Evolutionary conservation across 2,888 invertebrate genomes (phyloP).

Genomic region (Euzetes globulus): DNA sequence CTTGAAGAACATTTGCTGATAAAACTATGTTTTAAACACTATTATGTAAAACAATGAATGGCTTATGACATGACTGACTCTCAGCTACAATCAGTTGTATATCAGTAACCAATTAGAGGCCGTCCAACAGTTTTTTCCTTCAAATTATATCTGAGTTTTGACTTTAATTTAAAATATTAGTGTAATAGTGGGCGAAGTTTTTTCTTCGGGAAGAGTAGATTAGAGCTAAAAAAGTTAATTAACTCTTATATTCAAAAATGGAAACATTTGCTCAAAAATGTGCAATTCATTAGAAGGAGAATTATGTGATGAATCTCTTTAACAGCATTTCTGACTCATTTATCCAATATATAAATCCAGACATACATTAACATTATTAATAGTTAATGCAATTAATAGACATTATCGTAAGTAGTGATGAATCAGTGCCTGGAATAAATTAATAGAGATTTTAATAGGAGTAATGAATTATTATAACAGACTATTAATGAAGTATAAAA

Average conservation of each 20-base stretch:
- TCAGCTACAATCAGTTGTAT: neutral
- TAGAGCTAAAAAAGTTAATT: neutral
- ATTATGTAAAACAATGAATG: slow-evolving; percentile 6
- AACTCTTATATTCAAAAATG: neutral
- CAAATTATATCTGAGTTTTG: neutral
- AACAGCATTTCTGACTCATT: neutral
- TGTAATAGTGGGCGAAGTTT: slow-evolving; percentile 12
- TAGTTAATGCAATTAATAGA: slow-evolving; percentile 29
- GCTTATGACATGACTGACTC: neutral
- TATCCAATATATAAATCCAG: neutral
- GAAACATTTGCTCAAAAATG: neutral
- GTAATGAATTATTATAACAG: neutral
- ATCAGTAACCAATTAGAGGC: neutral
- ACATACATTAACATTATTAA: slow-evolving; percentile 6
- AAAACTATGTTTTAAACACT: neutral
- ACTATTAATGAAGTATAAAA: slow-evolving; percentile 10
- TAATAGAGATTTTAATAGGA: neutral
- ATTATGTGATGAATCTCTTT: neutral
- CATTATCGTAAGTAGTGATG: neutral
- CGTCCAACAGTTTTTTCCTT: neutral
- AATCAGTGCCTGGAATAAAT: slow-evolving; percentile 1
- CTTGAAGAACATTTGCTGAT: slow-evolving; percentile 1
- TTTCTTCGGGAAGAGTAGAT: neutral
- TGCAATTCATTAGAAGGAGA: neutral
- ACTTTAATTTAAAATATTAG: neutral